A percentile compares a stretch with the other conserved stretches of the same genome.
These are phyloP conservation scores for Graphium colonna DNA, from an alignment of 2,888 invertebrate species.

Conservation along the genomic window DNA sequence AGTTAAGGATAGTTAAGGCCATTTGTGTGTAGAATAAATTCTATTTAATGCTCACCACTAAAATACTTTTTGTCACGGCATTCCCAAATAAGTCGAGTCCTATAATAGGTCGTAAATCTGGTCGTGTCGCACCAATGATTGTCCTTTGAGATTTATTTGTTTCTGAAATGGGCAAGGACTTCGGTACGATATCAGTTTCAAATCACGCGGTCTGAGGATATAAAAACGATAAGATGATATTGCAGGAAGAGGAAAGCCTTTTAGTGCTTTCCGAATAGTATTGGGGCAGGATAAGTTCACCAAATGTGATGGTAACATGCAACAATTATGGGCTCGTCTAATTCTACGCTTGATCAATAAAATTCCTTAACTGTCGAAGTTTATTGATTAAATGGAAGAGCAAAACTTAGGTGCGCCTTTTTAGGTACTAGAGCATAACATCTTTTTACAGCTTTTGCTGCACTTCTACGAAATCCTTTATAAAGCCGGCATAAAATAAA, in stretches of 20 bases:
- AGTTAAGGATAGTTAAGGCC: conserved; percentile 1
- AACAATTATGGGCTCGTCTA: conserved; percentile 35
- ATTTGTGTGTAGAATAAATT: background rate
- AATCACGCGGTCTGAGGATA: conserved; percentile 54
- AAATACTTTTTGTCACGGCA: conserved; percentile 9
- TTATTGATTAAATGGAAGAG: too few relatives aligned
- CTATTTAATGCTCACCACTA: background rate
- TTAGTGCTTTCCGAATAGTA: conserved; percentile 43
- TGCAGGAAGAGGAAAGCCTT: conserved; percentile 48
- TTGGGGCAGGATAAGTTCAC: conserved; percentile 31
- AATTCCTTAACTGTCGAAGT: too few relatives aligned
- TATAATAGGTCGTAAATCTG: conserved; percentile 17
- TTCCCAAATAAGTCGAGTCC: conserved; percentile 9
- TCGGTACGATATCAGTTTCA: conserved; percentile 52
- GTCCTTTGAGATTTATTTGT: conserved; percentile 46
- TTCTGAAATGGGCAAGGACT: conserved; percentile 51
- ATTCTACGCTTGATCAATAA: conserved; percentile 35
- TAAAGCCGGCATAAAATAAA: too few relatives aligned
- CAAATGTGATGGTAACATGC: conserved; percentile 55
- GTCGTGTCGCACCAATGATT: conserved; percentile 26
- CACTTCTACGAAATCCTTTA: too few relatives aligned
- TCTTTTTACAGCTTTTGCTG: too few relatives aligned
- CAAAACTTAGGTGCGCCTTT: too few relatives aligned
- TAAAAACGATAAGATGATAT: conserved; percentile 70
- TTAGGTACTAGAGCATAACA: too few relatives aligned